Conservation (phyloP, 2,797 vertebrate species). For the Hirundo rustica region DNA sequence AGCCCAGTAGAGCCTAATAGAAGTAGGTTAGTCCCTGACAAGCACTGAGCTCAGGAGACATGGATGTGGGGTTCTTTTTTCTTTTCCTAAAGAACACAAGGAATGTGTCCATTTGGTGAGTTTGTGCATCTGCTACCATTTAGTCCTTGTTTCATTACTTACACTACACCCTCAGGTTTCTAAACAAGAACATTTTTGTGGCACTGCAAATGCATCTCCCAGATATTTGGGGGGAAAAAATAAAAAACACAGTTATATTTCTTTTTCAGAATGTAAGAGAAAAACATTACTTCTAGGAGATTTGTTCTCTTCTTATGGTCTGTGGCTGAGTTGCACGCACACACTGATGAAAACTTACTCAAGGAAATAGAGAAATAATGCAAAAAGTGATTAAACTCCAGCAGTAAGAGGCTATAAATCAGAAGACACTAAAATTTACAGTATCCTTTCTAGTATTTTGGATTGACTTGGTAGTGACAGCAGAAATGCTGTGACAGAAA, state of each 20-base stretch:
- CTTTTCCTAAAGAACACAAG: neutral
- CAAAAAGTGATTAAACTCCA: neutral
- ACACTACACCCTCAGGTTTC: neutral
- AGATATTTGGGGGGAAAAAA: neutral
- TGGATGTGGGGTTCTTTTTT: accelerated
- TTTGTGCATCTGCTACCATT: neutral
- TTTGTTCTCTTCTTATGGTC: neutral
- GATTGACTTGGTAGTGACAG: neutral
- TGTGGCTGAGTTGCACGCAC: neutral
- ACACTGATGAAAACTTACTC: neutral
- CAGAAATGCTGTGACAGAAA: neutral
- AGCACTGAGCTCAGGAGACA: neutral
- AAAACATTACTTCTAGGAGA: neutral
- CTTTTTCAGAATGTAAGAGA: neutral
- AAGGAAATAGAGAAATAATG: neutral
- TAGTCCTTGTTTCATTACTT: neutral
- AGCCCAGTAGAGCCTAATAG: neutral
- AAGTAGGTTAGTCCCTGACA: neutral
- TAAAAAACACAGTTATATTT: neutral
- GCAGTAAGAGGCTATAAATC: neutral
- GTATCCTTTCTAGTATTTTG: neutral
- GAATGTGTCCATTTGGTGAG: neutral
- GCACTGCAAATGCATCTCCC: neutral
- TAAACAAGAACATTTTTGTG: neutral
- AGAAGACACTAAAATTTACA: neutral